Base-by-base conservation (phyloP, 53 echinoderm and acorn worm genomes). In the Hippasteria phrygiana region DNA sequence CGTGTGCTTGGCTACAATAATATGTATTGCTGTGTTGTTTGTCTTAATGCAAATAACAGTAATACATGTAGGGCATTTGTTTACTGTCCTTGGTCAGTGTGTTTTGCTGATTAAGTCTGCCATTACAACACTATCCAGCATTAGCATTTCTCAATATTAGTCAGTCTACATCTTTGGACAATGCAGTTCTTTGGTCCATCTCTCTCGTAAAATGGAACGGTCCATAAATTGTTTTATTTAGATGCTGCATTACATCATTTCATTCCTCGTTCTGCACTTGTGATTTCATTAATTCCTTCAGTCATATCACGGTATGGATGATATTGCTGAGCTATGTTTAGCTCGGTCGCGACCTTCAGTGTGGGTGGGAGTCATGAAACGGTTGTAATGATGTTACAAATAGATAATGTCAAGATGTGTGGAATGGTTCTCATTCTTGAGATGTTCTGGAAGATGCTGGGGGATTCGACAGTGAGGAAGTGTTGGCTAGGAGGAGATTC, bases 361-460 rank as follows among this genome's bases (percentile, higher is more conserved):
- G 69, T 67, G 33, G 36, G 37, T 67, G 16, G 69, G 69, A 67
- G 32, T 33, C 22, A 22, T 67, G 22, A 35, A 4, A 11, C 18
- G 16, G 37, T 67, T 36, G 36, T 10, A 67, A 35, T 18, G 17
- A 59, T 67, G 69, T 48, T 48, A 14, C 18, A 31, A 67, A 36
- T 33, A 67, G 7, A 31, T 22, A 14, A 11, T 33, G 69, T 7
- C 13, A 36, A 32, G 31, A 67, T 36, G 37, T 28, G 37, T 67
- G 35, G 69, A 35, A 67, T 67, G 69, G 36, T 67, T 67, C 34
- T 33, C 37, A 67, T 67, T 67, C 69, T 67, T 67, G 37, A 67
- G 69, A 67, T 36, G 36, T 67, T 59, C 16, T 67, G 37, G 22
- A n/a, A 24, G 59, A 59, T 59, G 22, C 59, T 17, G 59, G 3